Percentiles rank a stretch among this genome's conserved stretches.
Evolutionary conservation across 2,888 invertebrate species (phyloP).

Genomic region (Lithophane semibrunnea): DNA sequence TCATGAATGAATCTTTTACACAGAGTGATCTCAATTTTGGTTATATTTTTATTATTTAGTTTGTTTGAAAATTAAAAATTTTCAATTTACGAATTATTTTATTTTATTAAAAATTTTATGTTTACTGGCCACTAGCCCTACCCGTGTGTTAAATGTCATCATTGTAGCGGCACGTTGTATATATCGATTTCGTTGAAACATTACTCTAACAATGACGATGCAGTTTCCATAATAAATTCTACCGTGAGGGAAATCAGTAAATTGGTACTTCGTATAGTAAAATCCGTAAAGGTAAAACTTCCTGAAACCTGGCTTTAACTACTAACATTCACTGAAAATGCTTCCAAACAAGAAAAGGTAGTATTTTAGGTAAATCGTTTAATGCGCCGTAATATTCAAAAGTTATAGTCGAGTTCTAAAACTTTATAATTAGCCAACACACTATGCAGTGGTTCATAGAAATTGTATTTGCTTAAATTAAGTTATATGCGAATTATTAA

Average conservation of each 20-base stretch:
- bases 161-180: neutral
- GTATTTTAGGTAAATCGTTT: conserved; percentile 35
- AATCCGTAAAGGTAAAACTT: conserved; percentile 10
- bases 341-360: conserved; percentile 33
- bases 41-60: too few relatives aligned
- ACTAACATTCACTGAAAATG: conserved; percentile 22
- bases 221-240: neutral
- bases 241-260: conserved; percentile 2
- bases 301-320: conserved; percentile 14
- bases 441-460: conserved; percentile 38
- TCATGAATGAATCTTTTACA: too few relatives aligned
- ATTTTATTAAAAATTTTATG: too few relatives aligned
- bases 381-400: conserved; percentile 35
- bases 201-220: neutral
- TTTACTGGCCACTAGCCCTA: too few relatives aligned
- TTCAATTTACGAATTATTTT: too few relatives aligned
- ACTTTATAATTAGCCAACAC: conserved; percentile 53
- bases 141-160: too few relatives aligned
- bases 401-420: conserved; percentile 40
- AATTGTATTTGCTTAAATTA: conserved; percentile 36
- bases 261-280: neutral
- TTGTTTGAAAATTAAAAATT: too few relatives aligned
- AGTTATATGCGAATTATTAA: conserved; percentile 26
- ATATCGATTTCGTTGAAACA: conserved; percentile 5
- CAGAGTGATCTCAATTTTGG: too few relatives aligned